phyloP scores from a whole-genome alignment of 2,113 vertebrate species.

The Solea solea region DNA sequence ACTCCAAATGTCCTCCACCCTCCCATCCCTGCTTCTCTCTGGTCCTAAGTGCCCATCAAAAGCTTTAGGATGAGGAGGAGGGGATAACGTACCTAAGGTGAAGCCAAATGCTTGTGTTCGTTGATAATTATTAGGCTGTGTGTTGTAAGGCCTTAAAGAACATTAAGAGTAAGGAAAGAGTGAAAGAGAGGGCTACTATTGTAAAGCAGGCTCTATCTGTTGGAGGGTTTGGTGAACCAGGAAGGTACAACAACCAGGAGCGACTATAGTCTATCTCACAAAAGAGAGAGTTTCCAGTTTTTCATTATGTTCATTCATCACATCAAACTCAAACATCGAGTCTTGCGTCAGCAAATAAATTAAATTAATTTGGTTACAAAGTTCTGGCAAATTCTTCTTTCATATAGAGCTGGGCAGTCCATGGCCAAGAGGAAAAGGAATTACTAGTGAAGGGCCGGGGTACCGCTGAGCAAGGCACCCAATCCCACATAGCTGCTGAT shows the following conservation, averaged over 20 bases:
- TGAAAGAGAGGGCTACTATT: not conserved
- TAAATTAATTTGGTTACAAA: too few species aligned
- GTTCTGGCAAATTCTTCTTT: too few species aligned
- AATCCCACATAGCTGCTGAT: too few species aligned
- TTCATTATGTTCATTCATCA: not conserved
- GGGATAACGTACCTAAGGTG: slow-evolving; percentile 27
- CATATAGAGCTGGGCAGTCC: too few species aligned
- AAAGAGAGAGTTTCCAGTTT: not conserved
- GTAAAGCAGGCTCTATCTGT: not conserved
- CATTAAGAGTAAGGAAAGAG: not conserved
- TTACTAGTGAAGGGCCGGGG: too few species aligned
- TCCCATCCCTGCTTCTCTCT: slow-evolving; percentile 12
- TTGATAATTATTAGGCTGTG: slow-evolving; percentile 58
- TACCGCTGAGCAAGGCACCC: too few species aligned
- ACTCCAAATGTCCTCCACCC: slow-evolving; percentile 75
- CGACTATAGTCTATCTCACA: not conserved
- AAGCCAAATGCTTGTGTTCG: slow-evolving; percentile 61
- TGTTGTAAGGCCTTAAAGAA: slow-evolving; percentile 1
- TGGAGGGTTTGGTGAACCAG: slow-evolving; percentile 8
- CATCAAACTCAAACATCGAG: not conserved
- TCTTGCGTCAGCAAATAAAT: too few species aligned
- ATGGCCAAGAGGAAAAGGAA: too few species aligned
- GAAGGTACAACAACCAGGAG: not conserved
- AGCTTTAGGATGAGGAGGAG: slow-evolving; percentile 13
- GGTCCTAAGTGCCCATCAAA: slow-evolving; percentile 18